Evolutionary conservation across 2,113 vertebrate genomes (phyloP).

Genomic region (Anolis sagrei): DNA sequence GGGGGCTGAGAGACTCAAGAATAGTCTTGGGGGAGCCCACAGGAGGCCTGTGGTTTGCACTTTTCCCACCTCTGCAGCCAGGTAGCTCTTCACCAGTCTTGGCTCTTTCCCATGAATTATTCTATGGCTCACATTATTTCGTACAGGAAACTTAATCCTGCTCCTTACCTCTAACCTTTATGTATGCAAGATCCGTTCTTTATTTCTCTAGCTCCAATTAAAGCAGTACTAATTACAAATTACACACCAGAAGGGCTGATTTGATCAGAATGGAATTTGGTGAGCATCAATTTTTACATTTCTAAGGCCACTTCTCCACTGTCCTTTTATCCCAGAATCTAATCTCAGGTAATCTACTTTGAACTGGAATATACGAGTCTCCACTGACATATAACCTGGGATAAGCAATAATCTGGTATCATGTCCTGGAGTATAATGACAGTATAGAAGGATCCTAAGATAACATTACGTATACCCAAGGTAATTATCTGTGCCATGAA

Average conservation of each 20-base stretch:
- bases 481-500: neutral
- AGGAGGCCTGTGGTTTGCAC: neutral
- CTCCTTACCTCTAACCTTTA: neutral
- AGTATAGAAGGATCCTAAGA: neutral
- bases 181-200: neutral
- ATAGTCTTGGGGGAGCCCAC: no score
- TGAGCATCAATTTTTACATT: neutral
- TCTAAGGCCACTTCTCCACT: neutral
- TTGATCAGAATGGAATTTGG: neutral
- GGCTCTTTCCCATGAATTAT: neutral
- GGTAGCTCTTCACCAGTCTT: neutral
- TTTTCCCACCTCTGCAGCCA: neutral
- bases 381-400: no score
- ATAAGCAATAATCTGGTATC: no score
- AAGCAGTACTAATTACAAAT: constrained; percentile 24
- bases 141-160: neutral
- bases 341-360: no score
- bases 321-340: no score
- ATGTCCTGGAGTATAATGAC: no score
- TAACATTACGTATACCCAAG: neutral
- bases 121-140: no score
- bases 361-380: no score
- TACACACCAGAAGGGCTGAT: neutral
- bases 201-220: constrained; percentile 44
- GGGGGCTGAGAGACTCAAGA: no score